Percentiles rank a stretch among this genome's conserved stretches.
These are phyloP conservation scores for Scopus umbretta DNA, from an alignment of 2,113 vertebrate species.

Conservation along the genomic window DNA sequence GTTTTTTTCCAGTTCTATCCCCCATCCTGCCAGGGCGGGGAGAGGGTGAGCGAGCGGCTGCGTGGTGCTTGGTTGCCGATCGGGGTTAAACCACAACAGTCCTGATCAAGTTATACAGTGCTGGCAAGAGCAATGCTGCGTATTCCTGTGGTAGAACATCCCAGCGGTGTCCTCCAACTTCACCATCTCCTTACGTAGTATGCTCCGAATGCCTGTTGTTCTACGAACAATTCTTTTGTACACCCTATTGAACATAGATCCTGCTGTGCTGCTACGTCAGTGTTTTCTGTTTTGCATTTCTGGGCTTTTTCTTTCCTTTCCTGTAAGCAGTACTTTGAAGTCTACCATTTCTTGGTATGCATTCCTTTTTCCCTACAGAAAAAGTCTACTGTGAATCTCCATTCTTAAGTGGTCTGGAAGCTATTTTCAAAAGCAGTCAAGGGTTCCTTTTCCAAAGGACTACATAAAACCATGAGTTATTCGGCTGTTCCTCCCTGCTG, in stretches of 20 bases:
- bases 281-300: background rate
- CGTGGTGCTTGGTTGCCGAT: no score
- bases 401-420: background rate
- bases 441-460: background rate
- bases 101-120: background rate
- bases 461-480: background rate
- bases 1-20: no score
- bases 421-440: background rate
- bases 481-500: background rate
- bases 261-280: background rate
- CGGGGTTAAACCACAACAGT: no score
- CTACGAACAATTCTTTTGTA: background rate
- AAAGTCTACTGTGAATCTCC: background rate
- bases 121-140: background rate
- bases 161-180: background rate
- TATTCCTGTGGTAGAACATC: background rate
- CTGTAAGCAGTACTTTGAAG: background rate
- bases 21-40: no score
- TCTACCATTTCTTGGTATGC: background rate
- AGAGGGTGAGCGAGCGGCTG: no score
- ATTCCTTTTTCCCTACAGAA: background rate
- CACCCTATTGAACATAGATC: background rate
- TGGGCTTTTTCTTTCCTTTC: background rate
- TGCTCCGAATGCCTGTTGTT: background rate
- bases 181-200: background rate